These are phyloP conservation scores for Monoplex corrugatus DNA, from an alignment of 2,888 invertebrate species.

Conservation along the genomic window DNA sequence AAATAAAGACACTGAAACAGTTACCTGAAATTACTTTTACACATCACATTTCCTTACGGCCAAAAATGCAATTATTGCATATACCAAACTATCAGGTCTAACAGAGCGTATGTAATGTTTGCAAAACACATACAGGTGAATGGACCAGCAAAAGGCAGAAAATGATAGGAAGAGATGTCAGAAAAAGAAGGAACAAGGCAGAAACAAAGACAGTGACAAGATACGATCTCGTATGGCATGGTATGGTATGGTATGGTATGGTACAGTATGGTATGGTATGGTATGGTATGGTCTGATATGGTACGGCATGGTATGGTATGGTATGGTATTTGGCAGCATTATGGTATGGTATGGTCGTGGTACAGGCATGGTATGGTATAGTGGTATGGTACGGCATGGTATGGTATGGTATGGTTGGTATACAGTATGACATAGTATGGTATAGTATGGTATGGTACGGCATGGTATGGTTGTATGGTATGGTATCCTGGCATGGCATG, in stretches of 20 bases:
- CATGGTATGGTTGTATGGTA: neutral
- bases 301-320: neutral
- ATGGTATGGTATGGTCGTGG: slow-evolving; percentile 17
- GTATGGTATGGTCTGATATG: slow-evolving; percentile 26
- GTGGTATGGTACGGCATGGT: slow-evolving; percentile 28
- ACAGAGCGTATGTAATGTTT: too few relatives aligned
- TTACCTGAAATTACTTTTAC: too few relatives aligned
- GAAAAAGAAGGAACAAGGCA: too few relatives aligned
- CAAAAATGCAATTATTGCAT: too few relatives aligned
- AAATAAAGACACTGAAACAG: too few relatives aligned
- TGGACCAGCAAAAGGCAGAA: too few relatives aligned
- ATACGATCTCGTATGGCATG: too few relatives aligned
- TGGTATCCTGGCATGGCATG: neutral
- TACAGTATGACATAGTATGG: slow-evolving; percentile 23
- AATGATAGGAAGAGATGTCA: too few relatives aligned
- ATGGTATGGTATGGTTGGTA: slow-evolving; percentile 36
- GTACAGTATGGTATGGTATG: slow-evolving; percentile 14
- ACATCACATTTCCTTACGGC: too few relatives aligned
- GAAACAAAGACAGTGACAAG: too few relatives aligned
- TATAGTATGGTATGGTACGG: slow-evolving; percentile 32
- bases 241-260: slow-evolving; percentile 23
- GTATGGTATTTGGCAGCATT: neutral
- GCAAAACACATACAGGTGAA: too few relatives aligned
- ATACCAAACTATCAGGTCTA: too few relatives aligned
- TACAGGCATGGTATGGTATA: neutral